phyloP scores from a whole-genome alignment of 2,888 invertebrate genomes.

The Lasioglossum vierecki region DNA sequence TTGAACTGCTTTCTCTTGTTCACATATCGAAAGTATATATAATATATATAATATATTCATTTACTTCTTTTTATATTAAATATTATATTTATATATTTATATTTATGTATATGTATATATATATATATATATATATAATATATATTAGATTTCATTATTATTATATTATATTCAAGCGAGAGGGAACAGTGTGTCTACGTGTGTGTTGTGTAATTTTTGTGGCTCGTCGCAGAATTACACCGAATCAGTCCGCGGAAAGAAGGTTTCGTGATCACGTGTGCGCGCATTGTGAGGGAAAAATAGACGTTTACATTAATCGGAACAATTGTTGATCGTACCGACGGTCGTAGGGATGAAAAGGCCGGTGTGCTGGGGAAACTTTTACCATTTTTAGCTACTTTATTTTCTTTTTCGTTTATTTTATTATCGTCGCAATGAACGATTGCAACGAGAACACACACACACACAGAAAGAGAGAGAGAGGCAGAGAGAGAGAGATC shows the following conservation, averaged over 20 bases:
- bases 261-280: slow-evolving; percentile 56
- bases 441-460: slow-evolving; percentile 49
- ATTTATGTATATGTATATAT: slow-evolving; percentile 49
- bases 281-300: slow-evolving; percentile 20
- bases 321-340: slow-evolving; percentile 40
- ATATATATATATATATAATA: slow-evolving; percentile 23
- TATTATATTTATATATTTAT: slow-evolving; percentile 54
- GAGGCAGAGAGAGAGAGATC: too few relatives aligned
- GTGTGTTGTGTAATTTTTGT: slow-evolving; percentile 35
- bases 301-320: slow-evolving; percentile 53
- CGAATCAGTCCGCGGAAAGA: slow-evolving; percentile 65
- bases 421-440: slow-evolving; percentile 52
- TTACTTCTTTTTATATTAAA: slow-evolving; percentile 46
- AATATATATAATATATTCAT: slow-evolving; percentile 45
- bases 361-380: slow-evolving; percentile 55
- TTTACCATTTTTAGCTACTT: neutral
- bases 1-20: slow-evolving; percentile 67
- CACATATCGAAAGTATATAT: slow-evolving; percentile 68
- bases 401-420: slow-evolving; percentile 25
- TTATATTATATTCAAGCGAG: slow-evolving; percentile 67
- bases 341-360: slow-evolving; percentile 66
- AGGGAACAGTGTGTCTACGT: slow-evolving; percentile 60
- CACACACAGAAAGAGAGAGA: slow-evolving; percentile 26
- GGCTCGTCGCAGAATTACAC: slow-evolving; percentile 63
- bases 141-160: slow-evolving; percentile 44